Conservation (phyloP, 2,888 invertebrate genomes). For the Alentia gelatinosa region DNA sequence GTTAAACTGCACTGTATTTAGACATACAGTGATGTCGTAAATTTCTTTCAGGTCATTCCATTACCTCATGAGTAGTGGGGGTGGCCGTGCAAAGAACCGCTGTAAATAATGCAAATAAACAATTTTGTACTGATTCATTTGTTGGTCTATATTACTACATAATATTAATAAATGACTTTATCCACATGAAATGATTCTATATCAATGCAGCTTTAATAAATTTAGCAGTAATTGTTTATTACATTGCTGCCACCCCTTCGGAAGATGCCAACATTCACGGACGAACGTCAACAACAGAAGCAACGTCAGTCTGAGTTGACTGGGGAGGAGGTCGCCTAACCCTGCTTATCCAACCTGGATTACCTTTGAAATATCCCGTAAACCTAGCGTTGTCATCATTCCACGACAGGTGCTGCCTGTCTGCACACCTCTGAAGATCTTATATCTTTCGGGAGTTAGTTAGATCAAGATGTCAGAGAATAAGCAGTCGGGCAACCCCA, state of each 20-base stretch:
- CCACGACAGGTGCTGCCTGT: neutral
- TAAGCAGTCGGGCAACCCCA: neutral
- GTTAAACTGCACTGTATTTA: too few species aligned
- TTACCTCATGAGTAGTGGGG: too few species aligned
- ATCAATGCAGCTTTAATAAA: too few species aligned
- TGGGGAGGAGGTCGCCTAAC: slow-evolving; percentile 1
- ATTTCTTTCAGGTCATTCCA: too few species aligned
- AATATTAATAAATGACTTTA: too few species aligned
- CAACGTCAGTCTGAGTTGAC: neutral
- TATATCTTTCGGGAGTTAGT: slow-evolving; percentile 9
- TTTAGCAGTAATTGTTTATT: too few species aligned
- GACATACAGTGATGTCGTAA: too few species aligned
- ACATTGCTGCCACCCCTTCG: neutral
- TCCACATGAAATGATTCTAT: too few species aligned
- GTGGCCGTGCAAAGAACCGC: too few species aligned
- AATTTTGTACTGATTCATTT: too few species aligned
- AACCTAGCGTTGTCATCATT: neutral
- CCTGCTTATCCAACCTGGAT: neutral
- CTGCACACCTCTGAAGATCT: slow-evolving; percentile 19
- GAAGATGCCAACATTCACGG: neutral
- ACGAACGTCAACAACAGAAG: slow-evolving; percentile 30
- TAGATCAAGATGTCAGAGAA: slow-evolving; percentile 51
- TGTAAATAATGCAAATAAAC: too few species aligned
- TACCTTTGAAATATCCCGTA: neutral
- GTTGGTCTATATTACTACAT: too few species aligned